Conservation (phyloP, 2,888 invertebrate species). For the Endomychus coccineus region DNA sequence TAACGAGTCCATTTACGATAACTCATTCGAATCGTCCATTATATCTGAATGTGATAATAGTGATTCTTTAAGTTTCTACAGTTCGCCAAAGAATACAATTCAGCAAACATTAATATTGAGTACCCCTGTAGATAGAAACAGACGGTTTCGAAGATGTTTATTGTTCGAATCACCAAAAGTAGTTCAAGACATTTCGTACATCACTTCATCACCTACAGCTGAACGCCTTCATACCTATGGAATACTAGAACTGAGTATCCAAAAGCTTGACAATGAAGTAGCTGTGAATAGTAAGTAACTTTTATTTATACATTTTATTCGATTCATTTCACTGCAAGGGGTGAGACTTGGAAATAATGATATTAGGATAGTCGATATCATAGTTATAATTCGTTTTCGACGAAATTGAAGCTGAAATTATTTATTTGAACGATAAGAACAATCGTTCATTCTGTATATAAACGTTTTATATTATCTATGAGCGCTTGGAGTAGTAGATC, state of each 20-base stretch:
- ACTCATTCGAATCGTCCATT: constrained; percentile 23
- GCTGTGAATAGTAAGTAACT: constrained; percentile 42
- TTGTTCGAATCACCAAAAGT: constrained; percentile 38
- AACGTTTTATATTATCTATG: too few relatives aligned
- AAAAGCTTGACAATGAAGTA: constrained; percentile 34
- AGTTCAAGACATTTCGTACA: background rate
- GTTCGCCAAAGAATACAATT: background rate
- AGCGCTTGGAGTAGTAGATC: too few relatives aligned
- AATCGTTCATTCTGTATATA: too few relatives aligned
- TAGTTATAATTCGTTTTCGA: too few relatives aligned
- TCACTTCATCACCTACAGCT: too few relatives aligned
- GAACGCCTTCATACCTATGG: constrained; percentile 29
- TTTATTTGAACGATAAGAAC: too few relatives aligned
- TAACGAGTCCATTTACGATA: constrained; percentile 14
- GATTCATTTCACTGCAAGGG: too few relatives aligned
- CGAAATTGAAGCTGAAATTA: too few relatives aligned
- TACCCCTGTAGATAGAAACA: constrained; percentile 22
- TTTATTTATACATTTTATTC: too few relatives aligned
- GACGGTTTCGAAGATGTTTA: constrained; percentile 41
- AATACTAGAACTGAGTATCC: constrained; percentile 40
- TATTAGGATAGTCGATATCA: too few relatives aligned
- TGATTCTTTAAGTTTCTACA: background rate
- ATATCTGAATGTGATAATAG: constrained; percentile 15
- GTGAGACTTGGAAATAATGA: too few relatives aligned
- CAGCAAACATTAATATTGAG: constrained; percentile 1